These are phyloP conservation scores for Tachina fera DNA, from an alignment of 2,888 invertebrate genomes.

Conservation along the genomic window DNA sequence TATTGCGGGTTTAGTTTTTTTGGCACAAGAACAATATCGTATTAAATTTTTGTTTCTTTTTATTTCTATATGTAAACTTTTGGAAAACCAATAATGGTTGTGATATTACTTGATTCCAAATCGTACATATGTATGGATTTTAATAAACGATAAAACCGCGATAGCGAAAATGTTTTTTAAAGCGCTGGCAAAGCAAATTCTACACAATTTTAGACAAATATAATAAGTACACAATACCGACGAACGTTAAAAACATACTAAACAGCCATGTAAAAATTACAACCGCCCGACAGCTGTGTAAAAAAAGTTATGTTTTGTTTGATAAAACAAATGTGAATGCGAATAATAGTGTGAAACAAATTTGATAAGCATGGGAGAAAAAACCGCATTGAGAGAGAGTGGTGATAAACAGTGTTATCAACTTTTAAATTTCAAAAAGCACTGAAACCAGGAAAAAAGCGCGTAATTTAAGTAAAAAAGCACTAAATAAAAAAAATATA, in stretches of 20 bases:
- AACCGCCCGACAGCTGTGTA: slow-evolving; percentile 72
- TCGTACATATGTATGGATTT: not conserved
- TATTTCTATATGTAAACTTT: not conserved
- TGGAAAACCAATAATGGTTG: not conserved
- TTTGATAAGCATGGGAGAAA: slow-evolving; percentile 31
- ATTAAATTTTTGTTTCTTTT: not conserved
- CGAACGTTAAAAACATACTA: slow-evolving; percentile 43
- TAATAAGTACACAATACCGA: slow-evolving; percentile 22
- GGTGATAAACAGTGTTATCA: not conserved
- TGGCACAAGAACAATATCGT: not conserved
- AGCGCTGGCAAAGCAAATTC: not conserved
- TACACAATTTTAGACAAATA: not conserved
- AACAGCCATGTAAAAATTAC: slow-evolving; percentile 73
- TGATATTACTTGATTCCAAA: not conserved
- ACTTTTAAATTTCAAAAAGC: no score
- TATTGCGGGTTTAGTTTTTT: not conserved
- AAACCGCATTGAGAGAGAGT: not conserved
- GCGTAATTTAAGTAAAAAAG: no score
- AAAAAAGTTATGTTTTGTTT: slow-evolving; percentile 30
- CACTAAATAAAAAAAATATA: no score
- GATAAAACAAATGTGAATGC: slow-evolving; percentile 39
- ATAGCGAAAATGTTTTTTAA: not conserved
- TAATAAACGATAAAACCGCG: slow-evolving; percentile 8
- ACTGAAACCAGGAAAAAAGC: no score
- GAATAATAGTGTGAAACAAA: slow-evolving; percentile 51